Conservation (phyloP, 2,113 vertebrate species). For the Chinchilla lanigera region DNA sequence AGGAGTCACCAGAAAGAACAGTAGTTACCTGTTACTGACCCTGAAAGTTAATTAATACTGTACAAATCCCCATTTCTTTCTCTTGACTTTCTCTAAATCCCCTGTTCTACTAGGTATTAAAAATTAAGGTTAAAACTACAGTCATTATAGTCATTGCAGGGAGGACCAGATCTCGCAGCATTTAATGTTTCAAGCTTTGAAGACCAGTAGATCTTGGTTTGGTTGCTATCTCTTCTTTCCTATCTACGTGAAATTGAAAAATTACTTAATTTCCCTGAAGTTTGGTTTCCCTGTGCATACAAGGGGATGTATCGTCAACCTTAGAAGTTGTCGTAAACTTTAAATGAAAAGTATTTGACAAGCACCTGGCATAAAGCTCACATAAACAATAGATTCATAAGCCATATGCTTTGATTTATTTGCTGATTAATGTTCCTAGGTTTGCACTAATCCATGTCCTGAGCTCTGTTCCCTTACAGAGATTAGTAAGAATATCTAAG, state of each 20-base stretch:
- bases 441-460: not conserved
- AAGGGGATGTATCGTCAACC: not conserved
- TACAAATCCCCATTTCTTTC: slow-evolving; percentile 30
- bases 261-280: not conserved
- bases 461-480: not conserved
- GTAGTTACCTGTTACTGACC: slow-evolving; percentile 37
- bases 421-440: not conserved
- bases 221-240: not conserved
- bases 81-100: not conserved
- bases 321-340: not conserved
- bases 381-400: not conserved
- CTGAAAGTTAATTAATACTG: not conserved
- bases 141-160: not conserved
- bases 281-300: not conserved
- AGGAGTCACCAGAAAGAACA: slow-evolving; percentile 33
- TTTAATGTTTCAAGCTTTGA: not conserved
- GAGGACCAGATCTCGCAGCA: not conserved
- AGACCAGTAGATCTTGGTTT: not conserved
- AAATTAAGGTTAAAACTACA: not conserved
- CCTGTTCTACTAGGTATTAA: not conserved
- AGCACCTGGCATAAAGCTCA: not conserved
- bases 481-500: not conserved
- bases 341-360: slow-evolving; percentile 17
- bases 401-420: not conserved
- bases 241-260: slow-evolving; percentile 17